Evolutionary conservation across 2,113 vertebrate genomes (phyloP).

Genomic region (Oryzias javanicus): DNA sequence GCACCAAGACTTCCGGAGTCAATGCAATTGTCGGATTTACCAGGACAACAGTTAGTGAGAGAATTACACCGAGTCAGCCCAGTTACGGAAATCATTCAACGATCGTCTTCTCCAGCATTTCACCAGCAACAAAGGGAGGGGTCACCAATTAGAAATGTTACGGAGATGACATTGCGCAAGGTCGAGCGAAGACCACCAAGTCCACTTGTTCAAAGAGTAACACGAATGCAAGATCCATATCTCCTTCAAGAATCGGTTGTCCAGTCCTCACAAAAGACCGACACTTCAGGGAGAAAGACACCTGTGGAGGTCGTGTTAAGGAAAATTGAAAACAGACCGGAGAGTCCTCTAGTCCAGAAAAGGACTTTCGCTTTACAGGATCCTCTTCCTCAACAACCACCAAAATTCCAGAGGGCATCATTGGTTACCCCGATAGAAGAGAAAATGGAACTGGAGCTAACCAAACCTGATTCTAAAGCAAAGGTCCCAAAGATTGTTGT

Average conservation of each 20-base stretch:
- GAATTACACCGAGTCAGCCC: constrained; percentile 62
- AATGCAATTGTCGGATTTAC: constrained; percentile 73
- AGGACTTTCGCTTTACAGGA: constrained; percentile 55
- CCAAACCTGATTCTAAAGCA: constrained; percentile 45
- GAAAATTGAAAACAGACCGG: constrained; percentile 73
- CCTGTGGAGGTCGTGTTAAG: constrained; percentile 65
- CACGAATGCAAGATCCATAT: constrained; percentile 65
- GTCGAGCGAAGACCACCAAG: constrained; percentile 75
- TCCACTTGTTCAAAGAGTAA: constrained; percentile 74
- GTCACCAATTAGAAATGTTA: constrained; percentile 60
- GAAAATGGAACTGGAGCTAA: constrained; percentile 62
- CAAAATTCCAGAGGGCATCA: constrained; percentile 54
- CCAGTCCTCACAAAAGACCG: constrained; percentile 49
- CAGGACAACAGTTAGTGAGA: constrained; percentile 69
- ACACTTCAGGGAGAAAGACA: constrained; percentile 59
- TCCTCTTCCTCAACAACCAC: constrained; percentile 34
- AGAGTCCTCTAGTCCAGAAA: constrained; percentile 74
- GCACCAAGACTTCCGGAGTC: constrained; percentile 62
- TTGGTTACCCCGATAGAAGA: constrained; percentile 59
- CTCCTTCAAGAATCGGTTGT: constrained; percentile 38
- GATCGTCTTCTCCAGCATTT: constrained; percentile 67
- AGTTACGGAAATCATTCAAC: constrained; percentile 65
- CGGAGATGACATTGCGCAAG: constrained; percentile 70
- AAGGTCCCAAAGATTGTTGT: constrained; percentile 76
- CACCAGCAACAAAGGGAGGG: constrained; percentile 58